These are phyloP conservation scores for Lasaia peninsularis DNA, from an alignment of 1,140 invertebrate species.

Conservation along the genomic window DNA sequence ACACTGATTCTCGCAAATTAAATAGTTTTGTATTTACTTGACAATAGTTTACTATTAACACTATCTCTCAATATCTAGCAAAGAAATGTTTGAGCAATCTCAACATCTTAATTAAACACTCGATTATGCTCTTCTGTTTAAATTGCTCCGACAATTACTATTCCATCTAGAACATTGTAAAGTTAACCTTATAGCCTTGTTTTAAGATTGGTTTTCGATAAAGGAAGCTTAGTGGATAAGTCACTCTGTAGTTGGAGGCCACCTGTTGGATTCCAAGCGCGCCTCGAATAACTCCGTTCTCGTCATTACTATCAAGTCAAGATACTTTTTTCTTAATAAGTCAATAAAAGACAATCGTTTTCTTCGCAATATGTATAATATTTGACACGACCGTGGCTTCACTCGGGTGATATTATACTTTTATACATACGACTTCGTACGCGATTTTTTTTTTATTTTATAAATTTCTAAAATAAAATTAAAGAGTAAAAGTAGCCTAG, in stretches of 20 bases:
- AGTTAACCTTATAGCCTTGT: neutral
- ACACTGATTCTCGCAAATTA: too few relatives aligned
- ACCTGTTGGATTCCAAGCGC: neutral
- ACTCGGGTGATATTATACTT: too few relatives aligned
- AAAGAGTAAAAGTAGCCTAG: too few relatives aligned
- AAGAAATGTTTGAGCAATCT: too few relatives aligned
- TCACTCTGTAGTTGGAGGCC: neutral
- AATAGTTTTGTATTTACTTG: too few relatives aligned
- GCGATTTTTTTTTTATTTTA: too few relatives aligned
- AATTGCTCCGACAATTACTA: neutral
- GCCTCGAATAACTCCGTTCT: neutral
- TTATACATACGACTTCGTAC: too few relatives aligned
- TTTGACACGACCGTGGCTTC: too few relatives aligned
- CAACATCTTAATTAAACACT: neutral
- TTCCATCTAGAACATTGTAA: neutral
- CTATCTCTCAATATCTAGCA: too few relatives aligned
- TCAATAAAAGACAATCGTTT: neutral
- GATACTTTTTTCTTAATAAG: neutral
- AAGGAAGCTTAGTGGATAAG: neutral
- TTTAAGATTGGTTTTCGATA: neutral
- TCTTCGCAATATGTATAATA: too few relatives aligned
- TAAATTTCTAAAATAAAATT: too few relatives aligned
- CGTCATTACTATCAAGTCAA: neutral
- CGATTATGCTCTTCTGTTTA: neutral
- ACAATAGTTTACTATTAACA: too few relatives aligned